A percentile compares a stretch with the other conserved stretches of the same genome.
Conservation (phyloP, 2,113 vertebrate species). For the Sapajus apella region DNA sequence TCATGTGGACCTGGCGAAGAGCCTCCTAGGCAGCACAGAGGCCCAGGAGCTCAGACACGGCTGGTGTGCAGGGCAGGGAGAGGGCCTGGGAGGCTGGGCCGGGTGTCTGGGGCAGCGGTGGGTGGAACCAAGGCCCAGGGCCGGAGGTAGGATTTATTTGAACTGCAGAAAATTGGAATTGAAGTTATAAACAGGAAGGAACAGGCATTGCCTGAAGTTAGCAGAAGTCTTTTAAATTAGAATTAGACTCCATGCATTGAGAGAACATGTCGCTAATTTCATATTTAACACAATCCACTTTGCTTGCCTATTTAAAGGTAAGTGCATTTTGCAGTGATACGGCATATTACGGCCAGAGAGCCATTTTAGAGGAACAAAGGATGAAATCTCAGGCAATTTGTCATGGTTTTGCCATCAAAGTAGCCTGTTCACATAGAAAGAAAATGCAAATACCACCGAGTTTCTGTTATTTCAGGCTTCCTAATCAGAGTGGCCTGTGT, state of each 20-base stretch:
- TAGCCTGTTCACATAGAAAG: conserved; percentile 31
- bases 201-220: not conserved
- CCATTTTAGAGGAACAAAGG: conserved; percentile 41
- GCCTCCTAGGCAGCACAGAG: not conserved
- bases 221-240: not conserved
- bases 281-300: not conserved
- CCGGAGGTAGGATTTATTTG: not conserved
- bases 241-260: not conserved
- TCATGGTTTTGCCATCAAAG: conserved; percentile 49
- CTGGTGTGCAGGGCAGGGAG: not conserved
- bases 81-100: not conserved
- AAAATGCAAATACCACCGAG: conserved; percentile 31
- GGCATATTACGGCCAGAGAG: not conserved
- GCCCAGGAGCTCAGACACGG: not conserved
- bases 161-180: not conserved
- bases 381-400: not conserved
- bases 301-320: not conserved
- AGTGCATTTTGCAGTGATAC: conserved; percentile 29
- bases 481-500: conserved; percentile 43
- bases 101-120: accelerated
- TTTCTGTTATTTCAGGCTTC: conserved; percentile 23
- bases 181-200: not conserved
- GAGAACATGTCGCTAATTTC: not conserved
- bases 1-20: accelerated
- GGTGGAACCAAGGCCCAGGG: too few species aligned